These are phyloP conservation scores for Rhabdornis inornatus DNA, from an alignment of 2,113 vertebrate genomes.

Conservation along the genomic window DNA sequence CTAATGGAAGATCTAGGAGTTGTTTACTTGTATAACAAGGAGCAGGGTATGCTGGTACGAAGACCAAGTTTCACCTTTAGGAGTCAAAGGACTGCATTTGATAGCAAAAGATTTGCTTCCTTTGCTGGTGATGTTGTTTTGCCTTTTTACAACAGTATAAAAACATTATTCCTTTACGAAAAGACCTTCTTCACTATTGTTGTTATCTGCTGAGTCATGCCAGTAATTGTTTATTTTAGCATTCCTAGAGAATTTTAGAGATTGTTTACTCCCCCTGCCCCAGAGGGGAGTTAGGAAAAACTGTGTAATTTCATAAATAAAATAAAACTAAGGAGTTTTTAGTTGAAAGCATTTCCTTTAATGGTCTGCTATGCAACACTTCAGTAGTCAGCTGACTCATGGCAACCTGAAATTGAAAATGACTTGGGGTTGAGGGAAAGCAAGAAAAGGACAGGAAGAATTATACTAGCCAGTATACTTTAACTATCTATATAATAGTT, in stretches of 20 bases:
- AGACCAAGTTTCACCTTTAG: neutral
- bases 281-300: neutral
- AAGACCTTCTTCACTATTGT: neutral
- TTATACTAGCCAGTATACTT: neutral
- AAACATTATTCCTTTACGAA: neutral
- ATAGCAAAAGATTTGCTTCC: neutral
- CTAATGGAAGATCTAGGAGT: neutral
- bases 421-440: neutral
- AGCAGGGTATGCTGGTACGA: neutral
- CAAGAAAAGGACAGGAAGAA: slow-evolving; percentile 6
- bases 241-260: slow-evolving; percentile 4
- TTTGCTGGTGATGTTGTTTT: neutral
- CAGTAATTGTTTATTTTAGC: slow-evolving; percentile 9
- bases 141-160: neutral
- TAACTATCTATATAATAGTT: neutral
- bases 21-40: neutral
- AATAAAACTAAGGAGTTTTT: neutral
- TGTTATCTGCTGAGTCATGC: slow-evolving; percentile 33
- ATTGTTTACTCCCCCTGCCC: neutral
- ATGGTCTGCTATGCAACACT: slow-evolving; percentile 21
- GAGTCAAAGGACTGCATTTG: neutral
- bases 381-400: neutral
- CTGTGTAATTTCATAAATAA: slow-evolving; percentile 1
- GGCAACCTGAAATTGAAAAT: slow-evolving; percentile 41
- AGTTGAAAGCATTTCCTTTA: slow-evolving; percentile 27